Evolutionary conservation across 2,888 invertebrate genomes (phyloP), one percentile per base, ranked within the genome.

Genomic region (Leucophenga maculata): DNA sequence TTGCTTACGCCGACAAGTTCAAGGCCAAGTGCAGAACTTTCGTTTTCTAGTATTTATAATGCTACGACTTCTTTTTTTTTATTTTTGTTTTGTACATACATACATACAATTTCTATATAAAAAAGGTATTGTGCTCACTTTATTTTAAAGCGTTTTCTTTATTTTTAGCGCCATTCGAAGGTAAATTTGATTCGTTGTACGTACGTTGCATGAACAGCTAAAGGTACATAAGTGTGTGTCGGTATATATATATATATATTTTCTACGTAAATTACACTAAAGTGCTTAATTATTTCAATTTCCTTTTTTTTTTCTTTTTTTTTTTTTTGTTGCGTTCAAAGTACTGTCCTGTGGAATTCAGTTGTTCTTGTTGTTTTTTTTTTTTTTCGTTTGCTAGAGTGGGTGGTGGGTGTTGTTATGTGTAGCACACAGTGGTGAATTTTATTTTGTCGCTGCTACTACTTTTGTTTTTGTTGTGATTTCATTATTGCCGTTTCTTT

Each of bases 1-100:
- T 18, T 78, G 75, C 75, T 72, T 72, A 72, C 78, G 74, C 75
- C 73, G 79, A 79, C 83, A 80, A 80, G 80, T 80, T 80, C 80
- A 80, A 80, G 80, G 80, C 83, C 80, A 84, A 82, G 76, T 76
- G 82, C 74, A 69, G 82, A 80, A 80, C 80, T 80, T 80, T 80
- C 80, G 83, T 83, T 80, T 80, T 80, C 82, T 75, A 74, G 76
- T 48, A 55, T 39, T 59, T 52, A 52, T 26, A 39, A 11, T 39
- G 39, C 39, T 11, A 39, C 39, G 11, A 39, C 54, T 20, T 54
- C 18, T 54, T 54, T 11, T 14, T 13, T 54, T 54, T 54, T 9
- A 54, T 18, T 18, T 54, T 52, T 52, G 1, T 52, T 11, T 18
- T 54, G 2, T 54, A 39, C 39, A 8, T 11, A 8, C 39, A 39